Percentiles rank a stretch among this genome's conserved stretches.
Evolutionary conservation across 2,888 invertebrate species (phyloP).

Genomic region (Scaptomyza caliginosa): DNA sequence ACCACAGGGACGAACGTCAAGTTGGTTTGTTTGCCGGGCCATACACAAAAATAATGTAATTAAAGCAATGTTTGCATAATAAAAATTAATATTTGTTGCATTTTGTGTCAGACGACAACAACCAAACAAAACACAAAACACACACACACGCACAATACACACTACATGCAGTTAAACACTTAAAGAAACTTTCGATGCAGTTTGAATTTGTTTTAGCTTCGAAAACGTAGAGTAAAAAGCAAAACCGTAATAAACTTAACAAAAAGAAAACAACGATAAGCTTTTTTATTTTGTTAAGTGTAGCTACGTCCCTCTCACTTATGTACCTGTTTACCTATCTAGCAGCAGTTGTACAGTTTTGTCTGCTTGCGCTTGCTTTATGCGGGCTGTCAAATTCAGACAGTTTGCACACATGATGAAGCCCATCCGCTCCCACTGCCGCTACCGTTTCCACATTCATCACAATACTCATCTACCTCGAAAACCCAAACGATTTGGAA

Average conservation of each 20-base stretch:
- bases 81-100: constrained; percentile 80
- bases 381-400: constrained; percentile 81
- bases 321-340: constrained; percentile 53
- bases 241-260: too few species aligned
- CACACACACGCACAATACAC: background rate
- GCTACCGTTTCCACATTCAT: background rate
- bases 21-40: constrained; percentile 57
- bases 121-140: background rate
- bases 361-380: constrained; percentile 65
- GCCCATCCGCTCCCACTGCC: background rate
- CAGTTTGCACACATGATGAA: constrained; percentile 73
- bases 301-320: constrained; percentile 4
- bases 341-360: constrained; percentile 24
- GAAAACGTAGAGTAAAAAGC: too few species aligned
- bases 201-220: too few species aligned
- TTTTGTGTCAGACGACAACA: constrained; percentile 49
- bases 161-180: constrained; percentile 28
- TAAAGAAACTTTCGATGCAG: background rate
- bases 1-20: constrained; percentile 75
- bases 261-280: too few species aligned
- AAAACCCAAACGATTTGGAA: constrained; percentile 44
- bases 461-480: background rate
- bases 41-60: constrained; percentile 77
- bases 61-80: constrained; percentile 78
- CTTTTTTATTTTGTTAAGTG: background rate